A percentile compares a stretch with the other conserved stretches of the same genome.
These are phyloP conservation scores for Sphinx pinastri DNA, from an alignment of 2,888 invertebrate genomes.

Conservation along the genomic window DNA sequence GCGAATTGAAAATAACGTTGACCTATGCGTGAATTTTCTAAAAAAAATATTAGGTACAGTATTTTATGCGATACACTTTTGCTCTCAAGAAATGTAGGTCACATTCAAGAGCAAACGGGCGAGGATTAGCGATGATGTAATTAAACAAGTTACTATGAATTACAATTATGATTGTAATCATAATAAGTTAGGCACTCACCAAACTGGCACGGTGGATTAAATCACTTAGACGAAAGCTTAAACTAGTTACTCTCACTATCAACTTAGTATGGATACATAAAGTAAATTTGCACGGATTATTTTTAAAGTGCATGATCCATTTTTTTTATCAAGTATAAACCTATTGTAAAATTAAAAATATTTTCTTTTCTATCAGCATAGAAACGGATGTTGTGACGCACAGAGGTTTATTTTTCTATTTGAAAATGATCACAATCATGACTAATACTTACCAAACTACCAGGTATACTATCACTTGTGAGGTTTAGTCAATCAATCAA, in stretches of 20 bases:
- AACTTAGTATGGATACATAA: background rate
- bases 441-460: too few species aligned
- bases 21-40: background rate
- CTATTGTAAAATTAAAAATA: background rate
- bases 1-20: conserved; percentile 35
- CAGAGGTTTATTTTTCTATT: too few species aligned
- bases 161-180: conserved; percentile 24
- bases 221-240: conserved; percentile 19
- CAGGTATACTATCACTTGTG: too few species aligned
- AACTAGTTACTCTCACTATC: conserved; percentile 3
- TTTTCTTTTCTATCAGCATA: background rate
- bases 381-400: too few species aligned
- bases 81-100: conserved; percentile 8
- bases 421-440: too few species aligned
- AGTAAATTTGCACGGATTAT: conserved; percentile 17
- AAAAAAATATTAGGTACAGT: background rate
- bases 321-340: background rate
- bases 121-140: conserved; percentile 22
- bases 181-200: conserved; percentile 22
- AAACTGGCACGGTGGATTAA: conserved; percentile 26
- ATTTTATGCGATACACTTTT: conserved; percentile 3
- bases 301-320: background rate
- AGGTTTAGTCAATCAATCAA: too few species aligned
- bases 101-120: conserved; percentile 15
- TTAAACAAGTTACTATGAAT: conserved; percentile 25